These are phyloP conservation scores for Betta splendens DNA, from an alignment of 2,797 vertebrate species.

Conservation along the genomic window DNA sequence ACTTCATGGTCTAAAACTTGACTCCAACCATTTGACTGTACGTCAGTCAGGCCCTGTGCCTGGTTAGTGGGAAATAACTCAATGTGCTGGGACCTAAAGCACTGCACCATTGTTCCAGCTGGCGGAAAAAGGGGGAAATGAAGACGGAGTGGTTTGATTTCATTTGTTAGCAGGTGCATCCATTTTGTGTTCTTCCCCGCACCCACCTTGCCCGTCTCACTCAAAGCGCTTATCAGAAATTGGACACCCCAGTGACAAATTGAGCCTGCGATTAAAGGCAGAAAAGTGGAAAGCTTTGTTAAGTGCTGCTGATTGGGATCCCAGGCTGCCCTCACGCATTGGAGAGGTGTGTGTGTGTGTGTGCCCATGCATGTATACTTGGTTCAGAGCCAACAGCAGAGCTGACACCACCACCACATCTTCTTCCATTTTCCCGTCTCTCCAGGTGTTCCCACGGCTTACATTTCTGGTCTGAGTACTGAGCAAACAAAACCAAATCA, in stretches of 20 bases:
- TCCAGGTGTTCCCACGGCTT: conserved; percentile 81
- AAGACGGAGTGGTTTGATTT: conserved; percentile 83
- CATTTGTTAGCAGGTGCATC: conserved; percentile 85
- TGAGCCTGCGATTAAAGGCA: conserved; percentile 79
- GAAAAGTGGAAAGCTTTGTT: conserved; percentile 79
- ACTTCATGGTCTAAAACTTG: conserved; percentile 20
- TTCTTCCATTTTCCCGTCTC: conserved; percentile 64
- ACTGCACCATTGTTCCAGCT: conserved; percentile 75
- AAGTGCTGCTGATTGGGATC: conserved; percentile 80
- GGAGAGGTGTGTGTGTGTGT: conserved; percentile 36
- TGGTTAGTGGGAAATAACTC: conserved; percentile 65
- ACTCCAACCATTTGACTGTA: conserved; percentile 41
- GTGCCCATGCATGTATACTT: conserved; percentile 36
- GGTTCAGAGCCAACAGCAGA: conserved; percentile 67
- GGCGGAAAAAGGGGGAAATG: conserved; percentile 71
- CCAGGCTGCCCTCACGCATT: conserved; percentile 69
- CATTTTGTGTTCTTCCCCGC: conserved; percentile 77
- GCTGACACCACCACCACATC: conserved; percentile 62
- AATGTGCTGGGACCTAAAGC: conserved; percentile 61
- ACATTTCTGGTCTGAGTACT: conserved; percentile 75
- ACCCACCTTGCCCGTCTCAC: conserved; percentile 64
- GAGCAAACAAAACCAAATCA: conserved; percentile 76
- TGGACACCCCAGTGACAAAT: conserved; percentile 84
- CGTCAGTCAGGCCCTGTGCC: conserved; percentile 37
- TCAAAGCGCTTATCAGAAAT: conserved; percentile 81